phyloP scores from a whole-genome alignment of 2,888 invertebrate genomes.

The Theristus sp. region DNA sequence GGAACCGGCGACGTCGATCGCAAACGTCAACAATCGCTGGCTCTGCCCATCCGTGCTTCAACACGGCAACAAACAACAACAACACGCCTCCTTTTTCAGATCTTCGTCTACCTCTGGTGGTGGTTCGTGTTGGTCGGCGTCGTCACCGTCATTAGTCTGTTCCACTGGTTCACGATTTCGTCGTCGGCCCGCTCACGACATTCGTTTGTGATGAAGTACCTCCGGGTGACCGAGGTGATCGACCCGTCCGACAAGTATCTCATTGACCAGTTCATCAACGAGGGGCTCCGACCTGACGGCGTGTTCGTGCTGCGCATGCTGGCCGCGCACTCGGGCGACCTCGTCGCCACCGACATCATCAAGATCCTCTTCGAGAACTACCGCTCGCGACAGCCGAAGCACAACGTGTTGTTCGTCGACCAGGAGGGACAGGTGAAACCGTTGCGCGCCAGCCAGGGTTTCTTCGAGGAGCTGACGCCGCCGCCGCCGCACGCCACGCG shows the following conservation, averaged over 20 bases:
- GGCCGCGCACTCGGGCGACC: constrained; percentile 5
- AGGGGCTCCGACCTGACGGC: background rate
- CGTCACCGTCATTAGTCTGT: background rate
- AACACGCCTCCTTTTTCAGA: too few relatives aligned
- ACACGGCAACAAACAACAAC: too few relatives aligned
- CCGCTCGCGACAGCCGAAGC: background rate
- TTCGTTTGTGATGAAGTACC: background rate
- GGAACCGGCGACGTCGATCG: too few relatives aligned
- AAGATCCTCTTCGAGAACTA: background rate
- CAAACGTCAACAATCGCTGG: too few relatives aligned
- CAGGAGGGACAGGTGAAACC: background rate
- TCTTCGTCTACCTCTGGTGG: constrained; percentile 6
- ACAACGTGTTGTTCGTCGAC: background rate
- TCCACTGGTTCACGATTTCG: background rate
- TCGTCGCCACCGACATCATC: constrained; percentile 4
- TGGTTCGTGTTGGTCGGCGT: constrained; percentile 5
- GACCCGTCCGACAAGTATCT: background rate
- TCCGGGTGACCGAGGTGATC: background rate
- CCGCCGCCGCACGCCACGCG: too few relatives aligned
- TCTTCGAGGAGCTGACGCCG: background rate
- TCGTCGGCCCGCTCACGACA: background rate
- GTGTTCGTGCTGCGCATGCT: constrained; percentile 7
- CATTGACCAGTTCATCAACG: background rate
- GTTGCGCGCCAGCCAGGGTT: background rate
- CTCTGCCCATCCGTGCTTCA: too few relatives aligned